Evolutionary conservation across 2,888 invertebrate species (phyloP).

Genomic region (Deilephila elpenor): DNA sequence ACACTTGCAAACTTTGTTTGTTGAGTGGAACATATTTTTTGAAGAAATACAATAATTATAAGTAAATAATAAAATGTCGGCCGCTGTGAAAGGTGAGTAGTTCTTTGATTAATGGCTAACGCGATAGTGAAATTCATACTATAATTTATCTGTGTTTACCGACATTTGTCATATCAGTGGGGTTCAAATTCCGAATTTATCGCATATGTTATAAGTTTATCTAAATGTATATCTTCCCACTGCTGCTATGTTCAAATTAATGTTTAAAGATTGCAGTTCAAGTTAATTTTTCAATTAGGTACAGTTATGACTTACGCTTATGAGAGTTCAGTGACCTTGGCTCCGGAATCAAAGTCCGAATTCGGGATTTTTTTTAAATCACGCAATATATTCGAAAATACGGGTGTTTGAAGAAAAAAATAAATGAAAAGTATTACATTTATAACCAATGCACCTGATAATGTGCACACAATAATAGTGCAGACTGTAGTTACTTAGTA

Average conservation of each 20-base stretch:
- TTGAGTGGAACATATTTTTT: background rate
- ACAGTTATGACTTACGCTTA: conserved; percentile 19
- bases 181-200: conserved; percentile 21
- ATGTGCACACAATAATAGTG: background rate
- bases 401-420: background rate
- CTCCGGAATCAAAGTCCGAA: conserved; percentile 32
- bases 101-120: background rate
- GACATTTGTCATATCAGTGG: background rate
- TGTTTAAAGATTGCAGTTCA: background rate
- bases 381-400: background rate
- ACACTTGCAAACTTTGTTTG: conserved; percentile 20
- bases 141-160: background rate
- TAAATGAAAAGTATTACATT: background rate
- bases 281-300: background rate
- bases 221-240: too few relatives aligned
- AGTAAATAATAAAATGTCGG: conserved; percentile 62
- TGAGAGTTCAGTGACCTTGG: conserved; percentile 31
- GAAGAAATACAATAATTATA: background rate
- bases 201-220: background rate
- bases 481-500: too few relatives aligned
- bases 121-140: too few relatives aligned
- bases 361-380: background rate
- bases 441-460: background rate
- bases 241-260: background rate
- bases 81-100: conserved; percentile 72